Conservation (phyloP, 2,113 vertebrate species). For the Silurus meridionalis region DNA sequence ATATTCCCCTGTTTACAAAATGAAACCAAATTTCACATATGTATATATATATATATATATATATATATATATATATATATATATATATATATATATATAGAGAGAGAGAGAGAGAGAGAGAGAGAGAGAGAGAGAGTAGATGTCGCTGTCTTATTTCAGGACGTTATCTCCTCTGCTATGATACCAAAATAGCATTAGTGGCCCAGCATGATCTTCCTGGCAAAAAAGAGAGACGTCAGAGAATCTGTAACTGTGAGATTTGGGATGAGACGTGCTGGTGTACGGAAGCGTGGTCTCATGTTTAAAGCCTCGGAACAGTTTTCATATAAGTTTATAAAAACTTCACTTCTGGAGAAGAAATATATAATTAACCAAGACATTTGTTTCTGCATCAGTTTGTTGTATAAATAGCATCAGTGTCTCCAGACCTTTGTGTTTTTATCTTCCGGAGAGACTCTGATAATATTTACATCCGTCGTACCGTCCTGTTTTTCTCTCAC, state of each 20-base stretch:
- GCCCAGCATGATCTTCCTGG: slow-evolving; percentile 40
- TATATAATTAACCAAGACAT: neutral
- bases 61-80: too few relatives aligned
- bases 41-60: too few relatives aligned
- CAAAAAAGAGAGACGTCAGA: neutral
- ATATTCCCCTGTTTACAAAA: slow-evolving; percentile 6
- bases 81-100: too few relatives aligned
- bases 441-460: neutral
- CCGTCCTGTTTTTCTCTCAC: neutral
- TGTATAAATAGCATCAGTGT: neutral
- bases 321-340: neutral
- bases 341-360: neutral
- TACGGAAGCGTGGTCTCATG: neutral
- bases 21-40: too few relatives aligned
- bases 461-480: neutral
- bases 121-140: neutral
- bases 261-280: neutral
- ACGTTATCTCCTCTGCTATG: slow-evolving; percentile 58
- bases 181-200: slow-evolving; percentile 55
- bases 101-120: too few relatives aligned
- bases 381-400: neutral
- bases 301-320: too few relatives aligned
- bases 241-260: neutral
- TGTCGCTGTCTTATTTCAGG: slow-evolving; percentile 45
- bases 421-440: neutral